Evolutionary conservation across 2,888 invertebrate genomes (phyloP), one percentile per base, ranked within the genome.

Genomic region (Rotaria macrura): DNA sequence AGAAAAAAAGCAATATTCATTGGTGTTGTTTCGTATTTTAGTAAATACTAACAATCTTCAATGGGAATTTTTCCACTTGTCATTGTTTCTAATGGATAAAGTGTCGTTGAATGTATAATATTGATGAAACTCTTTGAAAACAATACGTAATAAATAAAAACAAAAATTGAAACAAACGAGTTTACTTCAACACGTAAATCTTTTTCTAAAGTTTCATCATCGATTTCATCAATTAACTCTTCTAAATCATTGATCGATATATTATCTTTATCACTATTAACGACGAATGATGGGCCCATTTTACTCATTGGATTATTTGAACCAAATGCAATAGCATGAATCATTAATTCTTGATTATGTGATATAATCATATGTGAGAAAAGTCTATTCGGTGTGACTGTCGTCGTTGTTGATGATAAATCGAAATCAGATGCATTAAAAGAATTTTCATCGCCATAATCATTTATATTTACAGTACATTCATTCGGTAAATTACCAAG

Each of bases 121-220:
- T 79, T 43, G 7, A 79, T 79, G 43, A 79, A 79, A 79, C 79
- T 79, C 79, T 79, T 12, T 12, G 4, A n/a, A 43, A 10, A 40
- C 2, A 38, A 38, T 38, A 72, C 2, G 2, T 3, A 72, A 1
- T 3, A 20, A 65, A 17, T 47, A 47, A 29, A 10, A 29, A 34
- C 6, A 29, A 34, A 65, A 29, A 14, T 2, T 29, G 10, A 2
- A 1, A 29, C 38, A 23, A 72, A 34, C 9, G 1, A 7, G 23
- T 9, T 79, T 43, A 79, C 79, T 43, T 79, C 79, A n/a, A 79
- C 79, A 79, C 79, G 79, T 79, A 79, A 40, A 79, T 79, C 79
- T 79, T 79, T 79, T 79, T 79, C 79, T n/a, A 79, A n/a, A 0
- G 20, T 25, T n/a, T 79, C 79, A n/a, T 79, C 79, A 79, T 79